phyloP scores from a whole-genome alignment of 2,797 vertebrate genomes.

The Poeciliopsis turneri region DNA sequence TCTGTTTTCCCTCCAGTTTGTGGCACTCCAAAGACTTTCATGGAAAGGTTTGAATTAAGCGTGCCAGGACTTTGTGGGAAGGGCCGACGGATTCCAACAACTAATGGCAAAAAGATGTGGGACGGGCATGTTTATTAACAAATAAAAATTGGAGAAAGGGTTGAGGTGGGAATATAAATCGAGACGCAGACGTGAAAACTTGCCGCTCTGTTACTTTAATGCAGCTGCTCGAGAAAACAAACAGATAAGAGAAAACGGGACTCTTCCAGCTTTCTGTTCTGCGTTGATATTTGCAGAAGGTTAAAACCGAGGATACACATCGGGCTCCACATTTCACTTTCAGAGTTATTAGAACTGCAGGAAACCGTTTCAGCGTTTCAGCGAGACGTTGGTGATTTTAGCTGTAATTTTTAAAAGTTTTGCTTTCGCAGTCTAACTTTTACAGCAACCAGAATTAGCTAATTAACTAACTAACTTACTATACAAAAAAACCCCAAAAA shows the following conservation, averaged over 20 bases:
- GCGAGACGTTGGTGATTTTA: neutral
- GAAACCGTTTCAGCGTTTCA: neutral
- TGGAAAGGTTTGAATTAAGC: conserved; percentile 59
- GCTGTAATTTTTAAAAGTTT: neutral
- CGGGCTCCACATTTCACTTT: neutral
- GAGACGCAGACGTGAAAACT: neutral
- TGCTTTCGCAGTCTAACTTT: neutral
- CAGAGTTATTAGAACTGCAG: too few relatives aligned
- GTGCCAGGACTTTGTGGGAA: conserved; percentile 52
- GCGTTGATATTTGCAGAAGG: neutral
- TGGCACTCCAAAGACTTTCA: conserved; percentile 66
- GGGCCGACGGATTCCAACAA: conserved; percentile 33
- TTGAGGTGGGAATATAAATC: conserved; percentile 37
- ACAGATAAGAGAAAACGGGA: neutral
- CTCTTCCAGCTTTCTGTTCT: neutral
- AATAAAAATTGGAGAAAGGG: conserved; percentile 42
- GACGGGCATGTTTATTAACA: conserved; percentile 36
- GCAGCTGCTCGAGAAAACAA: neutral
- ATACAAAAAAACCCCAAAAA: too few relatives aligned
- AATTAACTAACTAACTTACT: neutral
- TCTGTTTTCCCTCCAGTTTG: conserved; percentile 55
- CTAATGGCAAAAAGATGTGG: conserved; percentile 44
- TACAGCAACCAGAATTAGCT: neutral
- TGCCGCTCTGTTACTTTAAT: neutral
- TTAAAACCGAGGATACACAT: neutral